phyloP scores from a whole-genome alignment of 2,113 vertebrate species.

The Piaya cayana region DNA sequence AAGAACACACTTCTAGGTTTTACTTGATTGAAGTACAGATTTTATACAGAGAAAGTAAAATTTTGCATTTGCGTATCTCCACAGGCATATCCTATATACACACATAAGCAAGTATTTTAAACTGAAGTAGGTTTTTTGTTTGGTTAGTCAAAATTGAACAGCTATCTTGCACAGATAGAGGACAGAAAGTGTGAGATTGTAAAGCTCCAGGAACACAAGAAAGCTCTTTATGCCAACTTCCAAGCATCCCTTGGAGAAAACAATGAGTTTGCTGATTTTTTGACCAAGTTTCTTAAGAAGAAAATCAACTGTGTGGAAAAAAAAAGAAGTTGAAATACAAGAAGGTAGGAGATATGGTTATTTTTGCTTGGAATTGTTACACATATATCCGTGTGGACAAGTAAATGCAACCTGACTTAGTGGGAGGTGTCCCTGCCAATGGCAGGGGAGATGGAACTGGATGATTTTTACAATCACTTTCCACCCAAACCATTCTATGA shows the following conservation, averaged over 20 bases:
- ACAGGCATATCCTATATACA: not conserved
- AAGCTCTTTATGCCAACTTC: slow-evolving; percentile 77
- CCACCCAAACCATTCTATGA: too few relatives aligned
- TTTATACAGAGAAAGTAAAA: not conserved
- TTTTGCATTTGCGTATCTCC: not conserved
- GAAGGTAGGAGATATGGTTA: slow-evolving; percentile 69
- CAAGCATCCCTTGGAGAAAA: slow-evolving; percentile 83
- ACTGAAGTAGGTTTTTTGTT: not conserved
- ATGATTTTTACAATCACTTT: too few relatives aligned
- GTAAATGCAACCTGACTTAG: not conserved
- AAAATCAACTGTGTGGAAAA: slow-evolving; percentile 80
- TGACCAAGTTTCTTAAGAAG: slow-evolving; percentile 86
- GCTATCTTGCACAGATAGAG: slow-evolving; percentile 79
- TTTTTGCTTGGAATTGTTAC: not conserved
- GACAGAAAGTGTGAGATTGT: slow-evolving; percentile 77
- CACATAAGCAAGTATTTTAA: not conserved
- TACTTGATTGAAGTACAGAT: not conserved
- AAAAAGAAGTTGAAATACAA: slow-evolving; percentile 63
- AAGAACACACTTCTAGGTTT: not conserved
- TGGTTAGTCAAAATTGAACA: slow-evolving; percentile 73
- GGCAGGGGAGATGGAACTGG: too few relatives aligned
- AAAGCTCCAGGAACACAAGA: slow-evolving; percentile 83
- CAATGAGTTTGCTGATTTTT: slow-evolving; percentile 85
- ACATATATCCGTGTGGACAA: not conserved
- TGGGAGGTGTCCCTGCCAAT: too few relatives aligned